Base-by-base conservation (phyloP, 2,113 vertebrate species). In the Mus spicilegus region DNA sequence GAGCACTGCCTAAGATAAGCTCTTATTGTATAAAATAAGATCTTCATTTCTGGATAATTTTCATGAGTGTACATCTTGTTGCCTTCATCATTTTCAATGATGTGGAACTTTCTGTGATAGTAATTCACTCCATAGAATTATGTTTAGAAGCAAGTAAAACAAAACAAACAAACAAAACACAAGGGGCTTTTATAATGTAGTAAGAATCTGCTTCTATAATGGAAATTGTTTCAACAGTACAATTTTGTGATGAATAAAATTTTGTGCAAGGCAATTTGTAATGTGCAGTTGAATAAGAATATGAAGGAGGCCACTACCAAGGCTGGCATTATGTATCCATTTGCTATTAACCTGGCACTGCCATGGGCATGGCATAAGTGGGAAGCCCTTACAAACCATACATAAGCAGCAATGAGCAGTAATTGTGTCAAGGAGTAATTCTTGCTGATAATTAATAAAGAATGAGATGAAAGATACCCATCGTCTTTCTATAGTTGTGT, bases 71-170 rank as follows among this genome's bases (percentile, higher is more conserved):
- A 93, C 61, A 85, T 30, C 14, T 95, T 46, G 70, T 72, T 46
- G 19, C 28, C 36, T 73, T 85, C 39, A 78, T 72, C 28, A 56
- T 67, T 92, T 70, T 69, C 14, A 87, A 56, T 30, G 19, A 39
- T 16, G 14, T n/a, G 61, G 24, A 42, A 39, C 93, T 93, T 96
- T 87, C 49, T 87, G 20, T 2, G 17, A 93, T 86, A 89, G 54
- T 54, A 39, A 54, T 67, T 93, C 93, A 92, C 72, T 63, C 85
- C 63, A 28, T 28, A 75, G 63, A 88, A 94, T 95, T 94, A 81
- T 84, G 63, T 54, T 87, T 61, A 7, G 95, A 88, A 94, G 93
- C 49, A 36, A 63, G 58, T 94, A 96, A 95, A 92, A 72, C 17
- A n/a, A 72, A 72, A 9, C 70, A 72, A 73, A 19, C 36, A 72